These are phyloP conservation scores for Aspidiotus rigidus DNA, from an alignment of 2,888 invertebrate species.

Conservation along the genomic window DNA sequence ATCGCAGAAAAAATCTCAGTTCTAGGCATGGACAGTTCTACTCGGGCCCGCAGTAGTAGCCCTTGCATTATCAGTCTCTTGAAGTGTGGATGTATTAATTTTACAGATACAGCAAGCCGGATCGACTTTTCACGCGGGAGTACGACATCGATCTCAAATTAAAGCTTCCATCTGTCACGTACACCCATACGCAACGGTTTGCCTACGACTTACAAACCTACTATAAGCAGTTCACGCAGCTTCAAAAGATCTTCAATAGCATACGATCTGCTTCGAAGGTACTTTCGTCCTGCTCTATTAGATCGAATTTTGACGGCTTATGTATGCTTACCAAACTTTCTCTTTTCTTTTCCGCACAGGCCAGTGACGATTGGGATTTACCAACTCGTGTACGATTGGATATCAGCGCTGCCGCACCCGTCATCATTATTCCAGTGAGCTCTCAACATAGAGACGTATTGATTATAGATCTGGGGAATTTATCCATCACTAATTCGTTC, in stretches of 20 bases:
- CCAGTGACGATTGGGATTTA: constrained; percentile 37
- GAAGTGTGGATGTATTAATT: constrained; percentile 21
- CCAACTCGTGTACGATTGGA: constrained; percentile 50
- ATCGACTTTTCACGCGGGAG: constrained; percentile 35
- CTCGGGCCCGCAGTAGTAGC: neutral
- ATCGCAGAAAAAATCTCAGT: neutral
- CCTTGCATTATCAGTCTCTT: neutral
- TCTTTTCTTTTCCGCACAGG: constrained; percentile 24
- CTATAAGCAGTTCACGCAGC: constrained; percentile 70
- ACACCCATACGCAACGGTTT: constrained; percentile 90
- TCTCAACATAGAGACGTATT: constrained; percentile 67
- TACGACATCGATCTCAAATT: constrained; percentile 64
- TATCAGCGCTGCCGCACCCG: constrained; percentile 65
- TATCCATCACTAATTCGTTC: constrained; percentile 70
- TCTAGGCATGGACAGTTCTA: neutral
- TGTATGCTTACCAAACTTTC: constrained; percentile 5
- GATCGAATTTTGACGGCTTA: neutral
- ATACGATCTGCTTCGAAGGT: constrained; percentile 56
- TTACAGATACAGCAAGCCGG: constrained; percentile 38
- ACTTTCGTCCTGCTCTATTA: constrained; percentile 9
- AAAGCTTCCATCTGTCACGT: constrained; percentile 82
- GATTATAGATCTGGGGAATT: constrained; percentile 68
- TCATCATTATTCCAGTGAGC: constrained; percentile 77
- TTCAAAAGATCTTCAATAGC: constrained; percentile 65
- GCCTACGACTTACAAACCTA: constrained; percentile 80